A percentile compares a stretch with the other conserved stretches of the same genome.
These are phyloP conservation scores for Origma solitaria DNA, from an alignment of 2,113 vertebrate species.

Conservation along the genomic window DNA sequence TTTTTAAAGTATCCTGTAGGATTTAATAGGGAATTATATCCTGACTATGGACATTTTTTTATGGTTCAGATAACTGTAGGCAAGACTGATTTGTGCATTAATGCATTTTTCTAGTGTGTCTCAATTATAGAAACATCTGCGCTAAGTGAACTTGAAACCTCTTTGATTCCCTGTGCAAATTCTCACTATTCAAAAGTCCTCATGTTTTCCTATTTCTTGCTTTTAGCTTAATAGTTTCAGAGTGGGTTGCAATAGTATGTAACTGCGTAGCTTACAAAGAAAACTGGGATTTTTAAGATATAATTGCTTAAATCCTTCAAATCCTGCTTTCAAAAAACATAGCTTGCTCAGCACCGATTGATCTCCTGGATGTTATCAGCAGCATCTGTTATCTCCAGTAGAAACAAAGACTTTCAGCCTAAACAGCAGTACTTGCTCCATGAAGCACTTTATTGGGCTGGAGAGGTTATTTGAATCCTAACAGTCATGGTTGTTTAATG, in stretches of 20 bases:
- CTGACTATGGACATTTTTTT: conserved; percentile 39
- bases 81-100: conserved; percentile 62
- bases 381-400: neutral
- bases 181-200: conserved; percentile 38
- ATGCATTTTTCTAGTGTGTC: conserved; percentile 61
- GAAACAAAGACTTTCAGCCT: neutral
- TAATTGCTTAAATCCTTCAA: neutral
- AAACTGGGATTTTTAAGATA: neutral
- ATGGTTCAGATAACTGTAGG: conserved; percentile 61
- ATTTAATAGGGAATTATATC: conserved; percentile 56
- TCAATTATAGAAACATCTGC: conserved; percentile 69
- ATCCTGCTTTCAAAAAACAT: neutral
- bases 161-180: conserved; percentile 63
- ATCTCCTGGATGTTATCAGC: neutral
- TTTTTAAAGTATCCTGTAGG: conserved; percentile 19
- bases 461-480: neutral
- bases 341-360: neutral
- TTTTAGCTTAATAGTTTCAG: conserved; percentile 42
- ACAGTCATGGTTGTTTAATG: neutral
- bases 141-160: conserved; percentile 60
- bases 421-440: neutral
- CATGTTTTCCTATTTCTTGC: conserved; percentile 31
- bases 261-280: neutral
- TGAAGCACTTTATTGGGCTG: neutral
- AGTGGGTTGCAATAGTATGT: neutral